Base-by-base conservation (phyloP, 2,888 invertebrate genomes). In the Cyclophora albipunctata region DNA sequence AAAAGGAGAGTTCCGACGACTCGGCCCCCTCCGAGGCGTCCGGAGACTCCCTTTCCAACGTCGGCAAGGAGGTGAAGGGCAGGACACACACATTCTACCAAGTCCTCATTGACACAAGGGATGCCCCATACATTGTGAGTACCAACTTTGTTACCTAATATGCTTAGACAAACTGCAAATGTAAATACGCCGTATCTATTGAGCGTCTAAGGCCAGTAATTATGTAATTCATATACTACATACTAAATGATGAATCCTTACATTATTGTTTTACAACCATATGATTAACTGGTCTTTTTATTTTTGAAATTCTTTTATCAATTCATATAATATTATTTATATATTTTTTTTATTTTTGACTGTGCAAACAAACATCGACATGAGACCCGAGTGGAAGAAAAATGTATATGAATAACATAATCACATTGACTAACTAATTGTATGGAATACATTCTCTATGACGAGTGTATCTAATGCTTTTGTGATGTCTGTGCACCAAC, bases 31-130 rank as follows among this genome's bases (percentile, higher is more conserved):
- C 71, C 3, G 83, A 84, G 37, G 60, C 69, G 7, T 67, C 80
- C 33, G 80, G 78, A 43, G 87, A 87, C 62, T 75, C 80, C 47
- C 62, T 86, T 46, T 85, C 89, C 6, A 88, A 78, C 60, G 93
- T 93, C 7, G 93, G 94, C 37, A 96, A 95, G 75, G 96, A 96
- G 84, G 95, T 96, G 5, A 95, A 96, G 81, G 96, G 97, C 45
- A 91, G 93, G 74, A 95, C 96, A 4, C 97, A 98, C 70, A 96
- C 97, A 42, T 99, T 98, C 81, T 99, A 99, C 81, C 98, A 99
- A 90, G 98, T 98, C 43, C 90, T 99, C 43, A 98, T 99, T 63
- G 99, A 99, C 82, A 95, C 97, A 54, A 91, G 98, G 73, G 99
- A 99, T 89, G 98, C 97, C 73, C 97, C 98, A 4, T 96, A 94